These are phyloP conservation scores for Ambastaia sidthimunki DNA, from an alignment of 2,797 vertebrate genomes.

Conservation along the genomic window DNA sequence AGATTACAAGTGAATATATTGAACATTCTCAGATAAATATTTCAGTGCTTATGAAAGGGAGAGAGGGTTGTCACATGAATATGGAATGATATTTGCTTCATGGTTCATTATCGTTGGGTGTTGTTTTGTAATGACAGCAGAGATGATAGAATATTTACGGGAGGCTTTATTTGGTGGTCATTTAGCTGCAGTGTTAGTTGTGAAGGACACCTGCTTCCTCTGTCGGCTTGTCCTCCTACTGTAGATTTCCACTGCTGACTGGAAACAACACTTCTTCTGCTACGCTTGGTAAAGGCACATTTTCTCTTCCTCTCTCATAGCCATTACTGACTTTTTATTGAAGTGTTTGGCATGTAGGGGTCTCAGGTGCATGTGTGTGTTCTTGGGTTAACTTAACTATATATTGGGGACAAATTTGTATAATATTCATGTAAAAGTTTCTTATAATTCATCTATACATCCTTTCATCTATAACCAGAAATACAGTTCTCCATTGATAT, in stretches of 20 bases:
- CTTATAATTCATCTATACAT: too few species aligned
- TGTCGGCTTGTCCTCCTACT: constrained; percentile 81
- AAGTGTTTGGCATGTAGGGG: constrained; percentile 29
- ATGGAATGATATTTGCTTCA: constrained; percentile 90
- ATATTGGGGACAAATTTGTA: too few species aligned
- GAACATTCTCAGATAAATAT: constrained; percentile 91
- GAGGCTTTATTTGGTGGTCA: constrained; percentile 84
- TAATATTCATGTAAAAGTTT: too few species aligned
- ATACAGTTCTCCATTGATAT: too few species aligned
- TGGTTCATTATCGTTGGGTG: constrained; percentile 90
- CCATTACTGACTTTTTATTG: constrained; percentile 18
- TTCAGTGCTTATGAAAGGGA: constrained; percentile 89
- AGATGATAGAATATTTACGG: constrained; percentile 89
- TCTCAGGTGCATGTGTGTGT: too few species aligned
- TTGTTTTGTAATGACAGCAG: constrained; percentile 84
- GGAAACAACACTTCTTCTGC: constrained; percentile 67
- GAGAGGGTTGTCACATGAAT: constrained; percentile 90
- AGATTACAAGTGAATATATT: constrained; percentile 83
- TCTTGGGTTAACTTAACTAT: too few species aligned
- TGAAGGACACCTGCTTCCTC: constrained; percentile 91
- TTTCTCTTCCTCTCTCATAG: constrained; percentile 28
- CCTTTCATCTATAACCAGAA: too few species aligned
- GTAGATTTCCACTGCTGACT: constrained; percentile 70
- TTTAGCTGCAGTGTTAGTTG: constrained; percentile 86
- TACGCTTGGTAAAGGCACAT: constrained; percentile 59